Evolutionary conservation across 2,113 vertebrate genomes (phyloP), one percentile per base, ranked within the genome.

Genomic region (Mesocricetus auratus): DNA sequence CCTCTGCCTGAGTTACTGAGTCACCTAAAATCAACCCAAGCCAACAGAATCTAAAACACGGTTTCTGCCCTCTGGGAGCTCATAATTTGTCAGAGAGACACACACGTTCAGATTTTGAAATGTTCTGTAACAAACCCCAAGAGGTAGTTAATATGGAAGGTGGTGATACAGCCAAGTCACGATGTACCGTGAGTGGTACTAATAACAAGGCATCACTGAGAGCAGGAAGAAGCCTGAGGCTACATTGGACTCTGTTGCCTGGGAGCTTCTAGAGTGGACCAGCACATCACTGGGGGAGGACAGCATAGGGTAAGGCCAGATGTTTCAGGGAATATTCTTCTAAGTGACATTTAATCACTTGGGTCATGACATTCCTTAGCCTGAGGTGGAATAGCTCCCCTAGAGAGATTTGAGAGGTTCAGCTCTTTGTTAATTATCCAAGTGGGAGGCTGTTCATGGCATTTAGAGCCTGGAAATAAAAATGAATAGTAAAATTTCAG

Each of bases 81-180:
- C 77, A 5, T 88, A 1, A 50, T 92, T 60, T 68, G 45, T 86
- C 22, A 39, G 78, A 94, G 83, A 83, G 5, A 77, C 81, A 88
- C 21, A 53, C 8, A 10, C 11, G 0, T 1, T 36, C 56, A 66
- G 62, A 53, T 45, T 83, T 53, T n/a, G n/a, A 74, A 91, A 79
- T 82, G 90, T 53, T 93, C 81, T 15, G 0, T 58, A 58, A 64
- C 53, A 73, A 90, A 90, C 24, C n/a, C 56, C 0, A 15, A 75
- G 95, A 47, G 64, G 73, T 74, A 64, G 88, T 94, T 92, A 83
- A 91, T 66, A 56, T 50, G 7, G 62, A 86, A 95, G 88, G 69
- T 31, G 85, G 29, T 47, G 71, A 29, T 39, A 42, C 24, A 36
- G 74, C 0, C 19, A 93, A 93, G 82, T 91, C 92, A 58, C 5